These are phyloP conservation scores for Leptonema lineaticorne DNA, from an alignment of 1,140 invertebrate species.

Conservation along the genomic window DNA sequence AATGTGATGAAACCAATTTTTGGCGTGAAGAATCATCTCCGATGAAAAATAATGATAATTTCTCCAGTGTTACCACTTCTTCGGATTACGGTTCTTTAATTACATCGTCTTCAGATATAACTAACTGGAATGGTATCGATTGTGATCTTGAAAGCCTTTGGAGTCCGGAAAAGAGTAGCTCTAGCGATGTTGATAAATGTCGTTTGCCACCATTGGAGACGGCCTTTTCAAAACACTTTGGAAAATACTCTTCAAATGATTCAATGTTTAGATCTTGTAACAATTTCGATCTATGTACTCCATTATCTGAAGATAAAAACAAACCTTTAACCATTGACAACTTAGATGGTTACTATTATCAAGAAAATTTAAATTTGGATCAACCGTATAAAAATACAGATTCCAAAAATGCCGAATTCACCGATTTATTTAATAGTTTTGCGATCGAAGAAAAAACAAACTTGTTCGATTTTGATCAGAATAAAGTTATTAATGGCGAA, in stretches of 20 bases:
- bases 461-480: conserved; percentile 1
- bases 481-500: conserved; percentile 10
- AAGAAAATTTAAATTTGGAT: conserved; percentile 44
- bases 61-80: conserved; percentile 12
- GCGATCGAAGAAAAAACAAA: conserved; percentile 28
- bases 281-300: conserved; percentile 44
- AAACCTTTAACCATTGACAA: conserved; percentile 45
- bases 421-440: conserved; percentile 29
- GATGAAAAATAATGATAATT: conserved; percentile 23
- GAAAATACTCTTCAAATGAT: conserved; percentile 44
- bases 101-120: conserved; percentile 4
- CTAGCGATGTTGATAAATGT: conserved; percentile 46
- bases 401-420: conserved; percentile 27
- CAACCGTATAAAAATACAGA: not conserved
- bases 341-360: conserved; percentile 53
- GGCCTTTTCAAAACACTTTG: conserved; percentile 54
- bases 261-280: conserved; percentile 40
- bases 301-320: conserved; percentile 23
- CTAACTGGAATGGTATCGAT: not conserved
- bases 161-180: conserved; percentile 28
- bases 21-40: not conserved
- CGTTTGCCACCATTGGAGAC: conserved; percentile 53
- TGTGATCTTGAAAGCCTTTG: conserved; percentile 23
- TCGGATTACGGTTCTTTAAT: conserved; percentile 35
- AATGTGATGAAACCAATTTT: conserved; percentile 11